A percentile compares a stretch with the other conserved stretches of the same genome.
These are phyloP conservation scores for Sitta carolinensis DNA, from an alignment of 2,797 vertebrate genomes.

Conservation along the genomic window DNA sequence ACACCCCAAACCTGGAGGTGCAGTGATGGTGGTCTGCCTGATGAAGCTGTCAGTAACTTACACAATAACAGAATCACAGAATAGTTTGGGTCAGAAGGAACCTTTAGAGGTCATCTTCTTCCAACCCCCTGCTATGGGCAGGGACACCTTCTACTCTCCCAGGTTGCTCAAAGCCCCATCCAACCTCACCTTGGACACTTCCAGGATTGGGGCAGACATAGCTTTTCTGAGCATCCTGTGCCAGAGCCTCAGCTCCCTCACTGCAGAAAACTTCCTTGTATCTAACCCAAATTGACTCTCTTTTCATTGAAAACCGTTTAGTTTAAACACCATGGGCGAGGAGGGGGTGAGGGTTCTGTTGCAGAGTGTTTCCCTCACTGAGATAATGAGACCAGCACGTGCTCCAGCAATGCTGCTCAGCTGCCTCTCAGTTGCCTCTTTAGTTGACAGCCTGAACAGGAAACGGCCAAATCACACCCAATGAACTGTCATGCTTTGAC, in stretches of 20 bases:
- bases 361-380: not conserved
- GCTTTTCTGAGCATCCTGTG: not conserved
- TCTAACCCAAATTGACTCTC: not conserved
- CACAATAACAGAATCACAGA: not conserved
- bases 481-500: not conserved
- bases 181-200: not conserved
- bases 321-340: not conserved
- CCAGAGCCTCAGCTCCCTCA: not conserved
- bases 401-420: not conserved
- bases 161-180: not conserved
- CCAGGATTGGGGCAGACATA: not conserved
- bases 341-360: not conserved
- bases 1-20: fast-evolving
- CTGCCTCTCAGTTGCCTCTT: conserved; percentile 30
- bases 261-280: not conserved
- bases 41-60: not conserved
- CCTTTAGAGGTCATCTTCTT: not conserved
- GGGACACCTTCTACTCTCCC: not conserved
- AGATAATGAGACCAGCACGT: not conserved
- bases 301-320: not conserved
- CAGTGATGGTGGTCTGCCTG: fast-evolving
- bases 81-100: not conserved
- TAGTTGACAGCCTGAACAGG: not conserved
- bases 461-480: not conserved
- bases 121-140: not conserved